Base-by-base conservation (phyloP, 2,797 vertebrate genomes). In the Aulostomus chinensis region DNA sequence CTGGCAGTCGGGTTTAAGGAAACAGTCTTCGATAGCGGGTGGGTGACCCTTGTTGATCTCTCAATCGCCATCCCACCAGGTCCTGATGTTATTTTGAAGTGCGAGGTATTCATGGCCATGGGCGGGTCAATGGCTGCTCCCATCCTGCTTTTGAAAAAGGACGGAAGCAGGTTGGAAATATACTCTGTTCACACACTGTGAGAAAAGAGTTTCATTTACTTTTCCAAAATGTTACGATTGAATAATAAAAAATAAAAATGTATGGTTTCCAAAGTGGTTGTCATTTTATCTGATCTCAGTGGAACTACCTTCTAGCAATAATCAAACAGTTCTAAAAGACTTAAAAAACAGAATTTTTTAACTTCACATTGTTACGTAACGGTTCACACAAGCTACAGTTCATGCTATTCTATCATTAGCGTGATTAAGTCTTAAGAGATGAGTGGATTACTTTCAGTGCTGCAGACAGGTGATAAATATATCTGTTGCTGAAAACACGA, bases 61-160 rank as follows among this genome's bases (percentile, higher is more conserved):
- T 54, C 28, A 51, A 43, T 58, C 59, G 50, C 51, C 42, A 30
- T 43, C 38, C 52, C 55, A 54, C 31, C 47, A 36, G 60, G 52
- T 31, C 46, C 51, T 39, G 37, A 48, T 58, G 65, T 76, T 80
- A 82, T 86, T 85, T 73, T 69, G 18, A 85, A 82, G 61, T 68
- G 60, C 75, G 81, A 59, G 72, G 85, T 70, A 85, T 83, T 82
- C 39, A 2, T 21, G 56, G 68, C 14, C 72, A 71, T 49, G 78
- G 76, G 82, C 56, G 57, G 67, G 49, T 75, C 76, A 78, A 58
- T 21, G 47, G 60, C 75, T 84, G 70, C 85, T 87, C 88, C 84
- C 86, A 88, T 91, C 89, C 89, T 91, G 89, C 78, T 67, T 84
- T 88, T 88, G 67, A 86, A 81, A n/a, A 83, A 69, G 9, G 38